Conservation (phyloP, 1,140 invertebrate genomes). For the Chrysomallon squamiferum region DNA sequence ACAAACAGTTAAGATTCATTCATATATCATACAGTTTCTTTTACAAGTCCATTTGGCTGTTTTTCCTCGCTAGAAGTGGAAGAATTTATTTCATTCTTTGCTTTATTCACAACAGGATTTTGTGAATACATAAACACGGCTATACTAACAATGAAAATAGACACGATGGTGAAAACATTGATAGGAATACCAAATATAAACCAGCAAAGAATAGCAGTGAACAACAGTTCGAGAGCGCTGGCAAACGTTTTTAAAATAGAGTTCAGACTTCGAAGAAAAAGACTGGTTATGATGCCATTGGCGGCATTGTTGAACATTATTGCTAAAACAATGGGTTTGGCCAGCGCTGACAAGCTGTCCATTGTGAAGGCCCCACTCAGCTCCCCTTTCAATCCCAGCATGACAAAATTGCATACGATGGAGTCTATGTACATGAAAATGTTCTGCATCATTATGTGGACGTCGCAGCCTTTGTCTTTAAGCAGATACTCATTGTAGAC, state of each 20-base stretch:
- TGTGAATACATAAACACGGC: constrained; percentile 87
- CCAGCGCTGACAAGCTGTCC: constrained; percentile 66
- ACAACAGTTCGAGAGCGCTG: constrained; percentile 88
- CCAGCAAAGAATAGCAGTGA: constrained; percentile 89
- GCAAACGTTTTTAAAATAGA: constrained; percentile 97
- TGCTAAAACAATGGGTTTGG: constrained; percentile 75
- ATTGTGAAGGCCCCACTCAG: constrained; percentile 36
- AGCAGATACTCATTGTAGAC: constrained; percentile 96
- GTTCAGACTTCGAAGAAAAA: constrained; percentile 91
- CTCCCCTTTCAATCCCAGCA: constrained; percentile 67
- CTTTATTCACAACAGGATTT: constrained; percentile 77
- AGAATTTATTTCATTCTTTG: constrained; percentile 26
- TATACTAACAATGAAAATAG: constrained; percentile 83
- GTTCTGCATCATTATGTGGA: constrained; percentile 93
- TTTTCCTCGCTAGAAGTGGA: too few species aligned
- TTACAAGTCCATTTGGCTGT: too few species aligned
- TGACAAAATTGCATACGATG: constrained; percentile 84
- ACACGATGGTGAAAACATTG: constrained; percentile 79
- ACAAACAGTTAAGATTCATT: too few species aligned
- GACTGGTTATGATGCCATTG: constrained; percentile 91
- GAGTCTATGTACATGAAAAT: constrained; percentile 96
- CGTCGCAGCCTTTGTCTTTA: constrained; percentile 78
- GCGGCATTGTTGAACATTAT: constrained; percentile 90
- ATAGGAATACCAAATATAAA: constrained; percentile 88
- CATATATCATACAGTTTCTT: too few species aligned